These are phyloP conservation scores for Drosophila stalkeri DNA, from an alignment of 2,888 invertebrate genomes.

Conservation along the genomic window DNA sequence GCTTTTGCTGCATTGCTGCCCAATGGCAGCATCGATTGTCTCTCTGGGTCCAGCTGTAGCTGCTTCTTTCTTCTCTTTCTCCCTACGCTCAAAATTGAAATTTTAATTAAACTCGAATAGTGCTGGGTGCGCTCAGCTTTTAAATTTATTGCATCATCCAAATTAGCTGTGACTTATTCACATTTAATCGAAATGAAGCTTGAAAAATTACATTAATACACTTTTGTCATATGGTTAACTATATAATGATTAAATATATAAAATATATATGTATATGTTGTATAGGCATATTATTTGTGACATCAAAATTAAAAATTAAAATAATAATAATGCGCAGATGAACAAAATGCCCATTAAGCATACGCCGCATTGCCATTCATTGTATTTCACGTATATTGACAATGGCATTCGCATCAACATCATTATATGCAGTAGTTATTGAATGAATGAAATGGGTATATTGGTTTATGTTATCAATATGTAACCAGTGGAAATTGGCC, in stretches of 20 bases:
- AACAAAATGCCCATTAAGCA: constrained; percentile 39
- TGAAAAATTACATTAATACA: neutral
- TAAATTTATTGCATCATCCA: constrained; percentile 24
- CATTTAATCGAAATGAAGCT: neutral
- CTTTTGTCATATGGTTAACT: neutral
- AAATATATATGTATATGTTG: neutral
- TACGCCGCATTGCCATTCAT: constrained; percentile 55
- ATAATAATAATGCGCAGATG: constrained; percentile 50
- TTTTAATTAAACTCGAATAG: constrained; percentile 68
- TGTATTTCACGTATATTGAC: constrained; percentile 28
- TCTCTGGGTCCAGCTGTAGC: constrained; percentile 14
- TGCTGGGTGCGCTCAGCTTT: neutral
- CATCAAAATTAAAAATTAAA: constrained; percentile 68
- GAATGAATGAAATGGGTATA: neutral
- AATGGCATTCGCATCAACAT: constrained; percentile 33
- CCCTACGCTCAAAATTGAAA: constrained; percentile 47
- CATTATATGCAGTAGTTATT: neutral
- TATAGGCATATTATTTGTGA: constrained; percentile 3
- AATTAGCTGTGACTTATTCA: constrained; percentile 10
- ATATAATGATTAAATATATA: neutral
- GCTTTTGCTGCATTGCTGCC: constrained; percentile 64
- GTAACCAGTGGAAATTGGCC: neutral
- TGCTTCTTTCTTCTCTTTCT: no score
- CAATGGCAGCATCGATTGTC: constrained; percentile 57
- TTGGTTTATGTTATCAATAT: neutral